phyloP scores from a whole-genome alignment of 2,113 vertebrate species.

The Cygnus atratus region DNA sequence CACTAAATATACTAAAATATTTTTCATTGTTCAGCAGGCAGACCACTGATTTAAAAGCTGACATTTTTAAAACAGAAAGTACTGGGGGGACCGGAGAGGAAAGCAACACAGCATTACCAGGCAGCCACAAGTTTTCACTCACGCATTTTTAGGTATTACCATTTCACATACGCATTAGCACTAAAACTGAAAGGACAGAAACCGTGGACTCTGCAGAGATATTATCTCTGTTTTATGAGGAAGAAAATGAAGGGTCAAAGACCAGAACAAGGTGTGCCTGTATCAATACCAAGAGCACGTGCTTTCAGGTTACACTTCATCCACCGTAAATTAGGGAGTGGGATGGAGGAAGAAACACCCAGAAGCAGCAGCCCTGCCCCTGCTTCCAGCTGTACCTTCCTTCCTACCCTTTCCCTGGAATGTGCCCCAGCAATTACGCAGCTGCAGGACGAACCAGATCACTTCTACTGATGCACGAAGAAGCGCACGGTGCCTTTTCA shows the following conservation, averaged over 20 bases:
- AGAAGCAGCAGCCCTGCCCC: background rate
- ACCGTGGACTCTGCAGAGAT: background rate
- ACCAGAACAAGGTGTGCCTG: background rate
- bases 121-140: background rate
- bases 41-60: background rate
- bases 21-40: background rate
- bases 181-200: background rate
- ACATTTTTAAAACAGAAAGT: background rate
- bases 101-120: background rate
- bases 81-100: background rate
- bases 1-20: background rate
- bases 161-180: accelerated
- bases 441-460: background rate
- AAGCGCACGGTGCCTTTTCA: background rate
- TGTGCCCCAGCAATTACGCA: background rate
- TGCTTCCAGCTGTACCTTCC: background rate
- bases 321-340: background rate
- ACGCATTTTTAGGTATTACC: background rate
- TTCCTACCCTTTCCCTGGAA: background rate
- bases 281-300: background rate
- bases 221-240: background rate
- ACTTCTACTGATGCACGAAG: background rate
- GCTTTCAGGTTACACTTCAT: background rate
- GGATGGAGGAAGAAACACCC: background rate
- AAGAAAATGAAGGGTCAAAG: background rate